Conservation (phyloP, 2,113 vertebrate species). For the Odontesthes bonariensis region DNA sequence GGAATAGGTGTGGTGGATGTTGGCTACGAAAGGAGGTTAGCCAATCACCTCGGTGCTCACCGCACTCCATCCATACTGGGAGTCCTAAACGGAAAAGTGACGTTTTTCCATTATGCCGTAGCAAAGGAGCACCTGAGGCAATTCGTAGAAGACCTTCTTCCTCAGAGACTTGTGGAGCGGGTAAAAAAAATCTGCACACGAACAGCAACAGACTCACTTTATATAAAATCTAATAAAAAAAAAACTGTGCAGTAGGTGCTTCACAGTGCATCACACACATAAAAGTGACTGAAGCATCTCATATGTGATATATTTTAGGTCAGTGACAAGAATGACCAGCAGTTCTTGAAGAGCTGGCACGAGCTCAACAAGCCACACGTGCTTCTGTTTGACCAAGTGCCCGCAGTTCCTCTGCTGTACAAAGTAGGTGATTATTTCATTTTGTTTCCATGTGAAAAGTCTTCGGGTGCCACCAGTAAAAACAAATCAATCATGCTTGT, state of each 20-base stretch:
- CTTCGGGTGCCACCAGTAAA: neutral
- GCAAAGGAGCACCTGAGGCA: slow-evolving; percentile 90
- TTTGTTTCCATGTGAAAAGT: neutral
- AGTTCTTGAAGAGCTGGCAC: slow-evolving; percentile 92
- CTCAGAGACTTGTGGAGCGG: slow-evolving; percentile 92
- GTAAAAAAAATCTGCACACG: slow-evolving; percentile 69
- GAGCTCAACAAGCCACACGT: slow-evolving; percentile 94
- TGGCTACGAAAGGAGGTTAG: slow-evolving; percentile 91
- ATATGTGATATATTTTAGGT: slow-evolving; percentile 80
- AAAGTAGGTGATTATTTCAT: slow-evolving; percentile 80
- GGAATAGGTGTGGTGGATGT: slow-evolving; percentile 96
- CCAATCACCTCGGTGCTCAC: slow-evolving; percentile 94
- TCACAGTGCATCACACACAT: neutral
- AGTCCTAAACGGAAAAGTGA: slow-evolving; percentile 90
- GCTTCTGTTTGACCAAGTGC: slow-evolving; percentile 93
- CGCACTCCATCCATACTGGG: slow-evolving; percentile 94
- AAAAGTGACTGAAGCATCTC: neutral
- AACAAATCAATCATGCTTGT: neutral
- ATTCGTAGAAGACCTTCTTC: slow-evolving; percentile 94
- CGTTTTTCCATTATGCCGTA: slow-evolving; percentile 94
- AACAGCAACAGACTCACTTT: neutral
- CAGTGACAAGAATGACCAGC: slow-evolving; percentile 90
- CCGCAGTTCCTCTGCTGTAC: slow-evolving; percentile 87
- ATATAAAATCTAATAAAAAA: neutral
- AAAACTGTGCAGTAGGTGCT: neutral